Percentiles rank a stretch among this genome's conserved stretches.
These are phyloP conservation scores for Cirrhinus molitorella DNA, from an alignment of 2,797 vertebrate genomes.

Conservation along the genomic window DNA sequence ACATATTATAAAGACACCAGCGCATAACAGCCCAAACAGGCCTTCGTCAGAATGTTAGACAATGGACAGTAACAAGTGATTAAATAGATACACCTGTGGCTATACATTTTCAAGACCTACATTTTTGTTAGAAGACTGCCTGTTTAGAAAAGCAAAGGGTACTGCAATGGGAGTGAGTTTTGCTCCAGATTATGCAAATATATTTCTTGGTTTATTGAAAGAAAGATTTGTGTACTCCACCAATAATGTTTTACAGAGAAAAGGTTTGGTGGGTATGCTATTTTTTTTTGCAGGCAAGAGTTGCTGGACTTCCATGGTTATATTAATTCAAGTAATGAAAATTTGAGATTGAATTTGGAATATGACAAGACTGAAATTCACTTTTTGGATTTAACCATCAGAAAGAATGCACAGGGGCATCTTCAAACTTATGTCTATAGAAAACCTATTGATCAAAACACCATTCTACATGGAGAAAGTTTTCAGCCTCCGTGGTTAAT, in stretches of 20 bases:
- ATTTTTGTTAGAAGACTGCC: neutral
- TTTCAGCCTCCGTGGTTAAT: neutral
- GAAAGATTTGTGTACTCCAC: neutral
- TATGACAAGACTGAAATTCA: neutral
- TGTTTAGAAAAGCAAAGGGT: neutral
- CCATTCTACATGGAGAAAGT: neutral
- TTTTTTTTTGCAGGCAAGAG: neutral
- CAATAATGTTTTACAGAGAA: neutral
- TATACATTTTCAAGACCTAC: too few species aligned
- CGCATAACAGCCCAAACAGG: too few species aligned
- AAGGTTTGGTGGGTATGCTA: neutral
- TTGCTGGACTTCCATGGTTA: neutral
- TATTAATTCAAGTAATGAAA: neutral
- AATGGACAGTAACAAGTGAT: too few species aligned
- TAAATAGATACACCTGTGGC: too few species aligned
- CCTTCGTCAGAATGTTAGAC: too few species aligned
- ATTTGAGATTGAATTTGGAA: neutral
- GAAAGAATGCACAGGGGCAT: neutral
- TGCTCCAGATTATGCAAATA: neutral
- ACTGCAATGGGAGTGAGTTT: neutral
- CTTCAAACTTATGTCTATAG: neutral
- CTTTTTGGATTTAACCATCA: too few species aligned
- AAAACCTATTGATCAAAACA: neutral
- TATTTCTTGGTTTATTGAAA: neutral
- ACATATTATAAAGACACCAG: too few species aligned